Conservation (phyloP, 2,888 invertebrate genomes). For the Eupithecia abbreviata region DNA sequence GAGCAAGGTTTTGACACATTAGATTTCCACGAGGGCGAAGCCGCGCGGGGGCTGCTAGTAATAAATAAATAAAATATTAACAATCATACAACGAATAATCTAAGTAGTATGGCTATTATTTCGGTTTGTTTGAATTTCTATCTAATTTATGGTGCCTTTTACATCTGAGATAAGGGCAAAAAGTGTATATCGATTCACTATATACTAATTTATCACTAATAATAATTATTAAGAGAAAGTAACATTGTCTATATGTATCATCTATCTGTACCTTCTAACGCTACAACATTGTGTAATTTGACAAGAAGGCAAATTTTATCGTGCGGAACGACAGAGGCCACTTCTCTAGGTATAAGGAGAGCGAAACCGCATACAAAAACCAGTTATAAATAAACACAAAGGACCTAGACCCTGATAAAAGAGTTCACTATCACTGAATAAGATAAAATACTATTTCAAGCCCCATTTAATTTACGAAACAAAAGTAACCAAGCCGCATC, state of each 20-base stretch:
- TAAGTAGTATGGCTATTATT: neutral
- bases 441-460: neutral
- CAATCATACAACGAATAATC: neutral
- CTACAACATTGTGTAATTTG: neutral
- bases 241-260: neutral
- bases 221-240: neutral
- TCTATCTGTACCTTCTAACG: neutral
- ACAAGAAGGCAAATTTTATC: neutral
- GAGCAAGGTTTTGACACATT: too few species aligned
- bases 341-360: neutral
- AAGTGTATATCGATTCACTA: neutral
- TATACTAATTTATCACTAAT: neutral
- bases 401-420: neutral
- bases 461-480: conserved; percentile 1
- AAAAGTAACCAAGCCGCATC: neutral
- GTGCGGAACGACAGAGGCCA: neutral
- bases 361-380: neutral
- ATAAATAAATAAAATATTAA: neutral
- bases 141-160: neutral
- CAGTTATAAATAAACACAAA: neutral
- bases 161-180: neutral
- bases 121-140: too few species aligned
- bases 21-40: too few species aligned
- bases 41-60: too few species aligned
- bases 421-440: neutral